A percentile compares a stretch with the other conserved stretches of the same genome.
These are phyloP conservation scores for Heliconius cydno DNA, from an alignment of 2,888 invertebrate genomes.

Conservation along the genomic window DNA sequence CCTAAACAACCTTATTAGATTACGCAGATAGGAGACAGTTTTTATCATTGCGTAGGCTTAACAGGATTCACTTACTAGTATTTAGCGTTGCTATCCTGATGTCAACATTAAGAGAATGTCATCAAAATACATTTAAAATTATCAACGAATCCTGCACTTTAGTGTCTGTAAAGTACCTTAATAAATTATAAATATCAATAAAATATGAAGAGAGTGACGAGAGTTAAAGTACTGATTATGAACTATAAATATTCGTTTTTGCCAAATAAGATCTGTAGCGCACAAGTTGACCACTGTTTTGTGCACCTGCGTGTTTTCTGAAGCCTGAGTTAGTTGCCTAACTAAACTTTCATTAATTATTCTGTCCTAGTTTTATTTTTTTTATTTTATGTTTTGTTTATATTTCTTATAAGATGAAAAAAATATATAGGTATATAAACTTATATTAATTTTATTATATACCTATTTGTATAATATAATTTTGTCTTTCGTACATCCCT, in stretches of 20 bases:
- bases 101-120: background rate
- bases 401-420: too few relatives aligned
- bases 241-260: background rate
- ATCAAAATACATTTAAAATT: background rate
- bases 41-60: conserved; percentile 46
- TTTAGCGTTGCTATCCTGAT: conserved; percentile 1
- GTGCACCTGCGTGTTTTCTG: conserved; percentile 1
- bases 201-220: too few relatives aligned
- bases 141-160: background rate
- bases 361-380: background rate
- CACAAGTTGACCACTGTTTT: background rate
- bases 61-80: conserved; percentile 38
- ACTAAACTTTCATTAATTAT: background rate
- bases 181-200: too few relatives aligned
- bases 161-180: too few relatives aligned
- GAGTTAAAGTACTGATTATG: too few relatives aligned
- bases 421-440: too few relatives aligned
- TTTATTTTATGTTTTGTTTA: too few relatives aligned
- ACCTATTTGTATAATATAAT: too few relatives aligned
- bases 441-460: too few relatives aligned
- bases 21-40: conserved; percentile 42
- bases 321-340: background rate
- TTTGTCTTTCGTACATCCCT: too few relatives aligned
- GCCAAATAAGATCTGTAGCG: background rate
- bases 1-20: conserved; percentile 47